Evolutionary conservation across 1,140 invertebrate genomes (phyloP), one percentile per base, ranked within the genome.

Genomic region (Phocides pigmalion): DNA sequence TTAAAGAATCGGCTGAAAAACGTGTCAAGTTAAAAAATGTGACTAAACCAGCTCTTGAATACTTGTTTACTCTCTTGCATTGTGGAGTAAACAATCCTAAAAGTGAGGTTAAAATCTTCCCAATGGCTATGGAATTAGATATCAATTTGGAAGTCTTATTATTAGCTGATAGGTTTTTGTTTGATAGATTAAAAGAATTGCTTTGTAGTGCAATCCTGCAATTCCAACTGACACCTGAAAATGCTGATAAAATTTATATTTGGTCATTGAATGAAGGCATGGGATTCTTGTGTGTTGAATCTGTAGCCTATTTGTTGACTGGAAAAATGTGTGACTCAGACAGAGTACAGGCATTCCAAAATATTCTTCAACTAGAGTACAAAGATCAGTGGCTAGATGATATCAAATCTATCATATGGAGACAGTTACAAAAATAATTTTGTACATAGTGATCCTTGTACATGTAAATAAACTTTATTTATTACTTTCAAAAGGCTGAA

Each of bases 131-230:
- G 42, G 72, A 93, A 28, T 74, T 95, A 20, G 90, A 93, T 47
- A 93, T 93, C 0, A 79, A 94, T 15, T 81, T 95, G n/a, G 95
- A 96, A 72, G 93, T 95, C 0, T 91, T 95, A n/a, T 70, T 94
- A 2, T 72, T 95, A 6, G 92, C 94, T 1, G 94, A 95, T 74
- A 93, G 94, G 64, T 95, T 93, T 76, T 86, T 95, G 14, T 93
- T 95, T 80, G 80, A 92, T 2, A 93, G 93, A 19, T 69, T 95
- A 3, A 93, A 93, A 35, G 87, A 93, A 4, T 70, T 85, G 28
- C 76, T 95, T 1, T 93, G 91, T 20, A 87, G 85, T 72, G 91
- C 91, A n/a, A 92, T 94, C 64, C 71, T 93, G 69, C 88, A 92
- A 58, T 92, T 92, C 65, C 74, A 85, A 68, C 64, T 94, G 44